These are phyloP conservation scores for Drosophila tripunctata DNA, from an alignment of 2,888 invertebrate species.

Conservation along the genomic window DNA sequence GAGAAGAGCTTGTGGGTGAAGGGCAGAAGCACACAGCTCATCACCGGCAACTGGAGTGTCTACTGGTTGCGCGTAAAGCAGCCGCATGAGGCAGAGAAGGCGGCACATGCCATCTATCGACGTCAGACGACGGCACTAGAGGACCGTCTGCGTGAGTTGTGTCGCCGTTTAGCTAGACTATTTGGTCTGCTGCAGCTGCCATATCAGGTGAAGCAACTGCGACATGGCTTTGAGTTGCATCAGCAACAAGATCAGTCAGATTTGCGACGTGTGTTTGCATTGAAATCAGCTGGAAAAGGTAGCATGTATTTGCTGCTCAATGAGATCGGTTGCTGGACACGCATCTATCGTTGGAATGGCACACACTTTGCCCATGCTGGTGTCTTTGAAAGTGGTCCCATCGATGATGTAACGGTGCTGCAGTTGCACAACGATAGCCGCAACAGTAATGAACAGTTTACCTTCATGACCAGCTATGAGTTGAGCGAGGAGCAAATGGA, in stretches of 20 bases:
- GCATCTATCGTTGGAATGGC: constrained; percentile 84
- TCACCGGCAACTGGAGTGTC: constrained; percentile 85
- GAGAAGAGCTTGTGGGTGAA: constrained; percentile 80
- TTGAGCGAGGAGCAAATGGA: constrained; percentile 23
- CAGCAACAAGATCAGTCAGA: constrained; percentile 27
- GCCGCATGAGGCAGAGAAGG: background rate
- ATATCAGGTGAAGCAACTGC: constrained; percentile 84
- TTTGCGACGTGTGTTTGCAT: constrained; percentile 53
- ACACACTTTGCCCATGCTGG: constrained; percentile 68
- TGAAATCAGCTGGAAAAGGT: constrained; percentile 21
- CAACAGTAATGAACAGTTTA: constrained; percentile 67
- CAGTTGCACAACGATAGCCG: constrained; percentile 38
- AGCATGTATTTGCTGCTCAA: constrained; percentile 76
- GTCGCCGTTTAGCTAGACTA: constrained; percentile 44
- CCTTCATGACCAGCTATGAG: constrained; percentile 81
- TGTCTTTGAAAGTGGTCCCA: constrained; percentile 84
- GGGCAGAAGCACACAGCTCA: constrained; percentile 80
- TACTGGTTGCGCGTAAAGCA: constrained; percentile 58
- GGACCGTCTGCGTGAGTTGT: constrained; percentile 51
- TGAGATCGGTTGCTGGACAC: constrained; percentile 83
- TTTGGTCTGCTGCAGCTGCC: constrained; percentile 44
- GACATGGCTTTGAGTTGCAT: constrained; percentile 55
- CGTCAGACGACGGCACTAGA: constrained; percentile 36
- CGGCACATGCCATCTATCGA: constrained; percentile 33
- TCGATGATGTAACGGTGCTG: constrained; percentile 84